phyloP scores from a whole-genome alignment of 2,797 vertebrate species.

The Spheniscus humboldti region DNA sequence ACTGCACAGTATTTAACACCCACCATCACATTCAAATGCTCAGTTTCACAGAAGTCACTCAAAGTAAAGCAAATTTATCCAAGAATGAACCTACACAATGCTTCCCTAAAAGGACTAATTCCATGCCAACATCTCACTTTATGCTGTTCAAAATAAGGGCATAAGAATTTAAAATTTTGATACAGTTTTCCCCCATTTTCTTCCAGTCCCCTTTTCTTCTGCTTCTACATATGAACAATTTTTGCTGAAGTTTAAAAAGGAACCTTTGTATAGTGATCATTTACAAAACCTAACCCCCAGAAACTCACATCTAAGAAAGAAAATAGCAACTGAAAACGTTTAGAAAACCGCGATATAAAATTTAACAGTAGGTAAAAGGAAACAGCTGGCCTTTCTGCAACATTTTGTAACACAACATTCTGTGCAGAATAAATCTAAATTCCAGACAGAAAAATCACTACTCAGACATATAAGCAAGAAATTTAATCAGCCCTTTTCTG shows the following conservation, averaged over 20 bases:
- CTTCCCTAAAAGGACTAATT: not conserved
- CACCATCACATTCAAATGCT: not conserved
- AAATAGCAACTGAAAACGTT: not conserved
- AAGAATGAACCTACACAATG: not conserved
- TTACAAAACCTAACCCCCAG: not conserved
- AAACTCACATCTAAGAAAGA: not conserved
- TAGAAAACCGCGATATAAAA: not conserved
- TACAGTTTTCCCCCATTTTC: not conserved
- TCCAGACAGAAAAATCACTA: slow-evolving; percentile 1
- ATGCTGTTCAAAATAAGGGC: not conserved
- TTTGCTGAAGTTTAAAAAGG: not conserved
- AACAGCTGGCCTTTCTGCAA: not conserved
- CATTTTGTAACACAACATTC: not conserved
- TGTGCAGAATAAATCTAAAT: not conserved
- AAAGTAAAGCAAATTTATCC: not conserved
- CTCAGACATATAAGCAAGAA: not conserved
- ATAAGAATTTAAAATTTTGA: not conserved
- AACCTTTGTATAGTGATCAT: not conserved
- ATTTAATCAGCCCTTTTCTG: not conserved
- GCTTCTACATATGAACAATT: not conserved
- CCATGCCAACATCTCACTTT: not conserved
- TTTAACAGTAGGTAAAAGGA: not conserved
- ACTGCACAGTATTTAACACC: not conserved
- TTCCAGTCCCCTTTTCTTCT: not conserved
- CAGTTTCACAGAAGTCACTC: not conserved